Percentiles rank a stretch among this genome's conserved stretches.
phyloP scores from a whole-genome alignment of 2,113 vertebrate genomes.

The Saguinus midas region DNA sequence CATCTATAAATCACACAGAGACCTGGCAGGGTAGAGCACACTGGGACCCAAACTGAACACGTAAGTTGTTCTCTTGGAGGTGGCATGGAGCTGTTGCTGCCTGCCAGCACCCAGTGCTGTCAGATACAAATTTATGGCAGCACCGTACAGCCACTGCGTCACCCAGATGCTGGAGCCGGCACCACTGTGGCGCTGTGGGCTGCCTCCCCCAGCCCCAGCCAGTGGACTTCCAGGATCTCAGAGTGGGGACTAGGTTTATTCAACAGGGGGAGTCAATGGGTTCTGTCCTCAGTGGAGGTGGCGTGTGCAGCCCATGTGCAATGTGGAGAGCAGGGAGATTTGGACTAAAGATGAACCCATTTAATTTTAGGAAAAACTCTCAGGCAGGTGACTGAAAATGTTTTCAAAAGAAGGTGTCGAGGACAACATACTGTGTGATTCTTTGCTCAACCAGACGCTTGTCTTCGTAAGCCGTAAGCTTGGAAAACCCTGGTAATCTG shows the following conservation, averaged over 20 bases:
- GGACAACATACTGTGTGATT: not conserved
- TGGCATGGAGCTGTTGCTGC: not conserved
- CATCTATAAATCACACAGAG: conserved; percentile 2
- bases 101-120: not conserved
- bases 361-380: not conserved
- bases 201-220: not conserved
- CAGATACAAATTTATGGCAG: conserved; percentile 17
- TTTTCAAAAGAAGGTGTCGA: not conserved
- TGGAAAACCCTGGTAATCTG: not conserved
- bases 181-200: not conserved
- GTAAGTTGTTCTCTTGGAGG: conserved; percentile 6
- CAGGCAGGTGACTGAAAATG: not conserved
- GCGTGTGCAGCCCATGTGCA: not conserved
- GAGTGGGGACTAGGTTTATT: not conserved
- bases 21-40: not conserved
- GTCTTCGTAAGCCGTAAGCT: not conserved
- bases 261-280: not conserved
- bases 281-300: not conserved
- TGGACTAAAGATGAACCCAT: not conserved
- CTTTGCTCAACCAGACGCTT: not conserved
- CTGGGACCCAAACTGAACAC: not conserved
- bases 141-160: not conserved
- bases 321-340: not conserved
- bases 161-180: not conserved
- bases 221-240: not conserved